Evolutionary conservation across 2,113 vertebrate genomes (phyloP), one percentile per base, ranked within the genome.

Genomic region (Prietella phreatophila): DNA sequence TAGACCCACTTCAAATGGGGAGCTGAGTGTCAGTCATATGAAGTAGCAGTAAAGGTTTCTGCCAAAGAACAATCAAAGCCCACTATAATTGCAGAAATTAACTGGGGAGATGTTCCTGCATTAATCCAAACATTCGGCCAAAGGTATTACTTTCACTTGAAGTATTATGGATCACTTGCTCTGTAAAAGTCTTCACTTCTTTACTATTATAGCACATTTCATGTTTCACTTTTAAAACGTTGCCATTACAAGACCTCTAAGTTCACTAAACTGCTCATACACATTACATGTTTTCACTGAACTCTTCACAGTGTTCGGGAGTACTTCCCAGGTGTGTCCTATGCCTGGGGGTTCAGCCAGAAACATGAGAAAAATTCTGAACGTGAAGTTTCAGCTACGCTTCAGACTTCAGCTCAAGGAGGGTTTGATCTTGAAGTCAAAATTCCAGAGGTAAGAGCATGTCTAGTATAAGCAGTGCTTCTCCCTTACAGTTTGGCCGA

Each of bases 1-100:
- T 20, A 96, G 95, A 86, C 91, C 20, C 89, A 93, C 67, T 8
- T 95, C 15, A 92, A 90, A 91, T 96, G 95, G 95, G 95, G 95
- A 84, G 92, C 93, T 86, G 93, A 96, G 88, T 95, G 95, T 90
- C 94, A 95, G 87, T 63, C 93, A 53, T 96, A 95, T 89, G 91
- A 94, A 79, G 87, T 96, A 78, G 92, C 90, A 63, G 22, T 95
- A 86, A 87, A 27, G 30, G 87, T 91, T 20, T 85, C 88, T 65
- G 80, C 88, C 30, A 58, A 78, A 8, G 75, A 88, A 65, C 91
- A 89, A 56, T 82, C 92, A 75, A 92, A 86, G 56, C 90, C 92
- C 30, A 86, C 87, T 0, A 14, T 95, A 9, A 90, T 85, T 65
- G 90, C 91, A 86, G 94, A 89, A 78, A 78, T 94, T 6, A 90